Evolutionary conservation across 2,113 vertebrate genomes (phyloP), one percentile per base, ranked within the genome.

Genomic region (Pungitius pungitius): DNA sequence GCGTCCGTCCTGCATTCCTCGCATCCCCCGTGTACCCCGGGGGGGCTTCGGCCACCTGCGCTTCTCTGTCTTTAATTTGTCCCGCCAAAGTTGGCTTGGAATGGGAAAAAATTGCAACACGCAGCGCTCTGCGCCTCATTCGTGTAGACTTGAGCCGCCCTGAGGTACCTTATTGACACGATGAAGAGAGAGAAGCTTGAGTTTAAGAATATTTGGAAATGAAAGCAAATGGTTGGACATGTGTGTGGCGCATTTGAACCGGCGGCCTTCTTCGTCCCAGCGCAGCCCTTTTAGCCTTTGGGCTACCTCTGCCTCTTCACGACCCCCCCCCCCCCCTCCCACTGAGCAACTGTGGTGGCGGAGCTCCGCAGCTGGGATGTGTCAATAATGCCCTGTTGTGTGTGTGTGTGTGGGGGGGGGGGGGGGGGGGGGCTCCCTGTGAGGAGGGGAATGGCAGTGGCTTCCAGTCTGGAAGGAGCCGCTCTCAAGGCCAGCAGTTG

Each of bases 331-430:
- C 33, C 33, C 33, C 33, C 68, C 39, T 61, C 45, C 73, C 47
- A 68, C 62, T 10, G 54, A 88, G 85, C 90, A 93, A 85, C 86
- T 93, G 88, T 63, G 86, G 60, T 35, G 82, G 68, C 71, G 62
- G 78, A 75, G 65, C 78, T 64, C 20, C 77, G 80, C 89, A 90
- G 89, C 87, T 91, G 90, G 75, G 81, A 78, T 20, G 45, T 66
- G 63, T 90, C 90, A 91, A 75, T 88, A 90, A 91, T 84, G 80
- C 64, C 69, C 87, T 76, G 85, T 87, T 88, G 91, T 91, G 86
- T 54, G 22, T 64, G 27, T 65, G 57, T 77, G 78, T 63, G 76
- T 67, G 75, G 73, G 76, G 58, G 85, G 79, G 30, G 30, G 30
- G 30, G 30, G 30, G 30, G 30, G 30, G n/a, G n/a, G n/a, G n/a